Evolutionary conservation across 2,797 vertebrate genomes (phyloP), one percentile per base, ranked within the genome.

Genomic region (Danio kyathit): DNA sequence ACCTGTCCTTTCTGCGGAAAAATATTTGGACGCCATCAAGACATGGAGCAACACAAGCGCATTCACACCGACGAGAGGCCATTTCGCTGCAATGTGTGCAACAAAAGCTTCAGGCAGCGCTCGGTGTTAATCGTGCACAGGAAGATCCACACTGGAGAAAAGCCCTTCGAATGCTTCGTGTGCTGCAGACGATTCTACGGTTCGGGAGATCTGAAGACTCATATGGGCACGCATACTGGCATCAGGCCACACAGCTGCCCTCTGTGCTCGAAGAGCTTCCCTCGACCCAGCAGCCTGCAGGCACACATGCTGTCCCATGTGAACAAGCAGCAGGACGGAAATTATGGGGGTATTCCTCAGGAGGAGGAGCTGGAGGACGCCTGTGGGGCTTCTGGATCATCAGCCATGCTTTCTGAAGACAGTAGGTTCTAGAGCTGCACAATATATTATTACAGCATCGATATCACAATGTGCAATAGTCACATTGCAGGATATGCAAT

Each of bases 111-210:
- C 11, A 73, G 82, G 56, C 82, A 84, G 29, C 67, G 79, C 0
- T 84, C 82, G 0, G 79, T 76, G 21, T 66, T 84, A 60, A 75
- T 75, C 51, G 82, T 84, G 52, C 79, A 84, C 5, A 72, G 74
- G 16, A 84, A 84, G 2, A 76, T 76, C 29, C 79, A 84, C 74
- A 81, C 67, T 0, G 82, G 82, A 66, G 82, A 83, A n/a, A 83
- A 81, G 40, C 73, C 82, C 59, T 84, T 76, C 3, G 82, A 81
- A 29, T 84, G 82, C 7, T 77, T 84, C 29, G 7, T 84, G 5
- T 84, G 82, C 69, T 81, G 73, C 60, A 63, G 80, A 7, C 79
- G 82, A 19, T 81, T 84, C 81, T 84, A 84, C 19, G 75, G 82
- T 12, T 72, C 82, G 19, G 78, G 66, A 44, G 82, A 84, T 51